A percentile compares a stretch with the other conserved stretches of the same genome.
Conservation (phyloP, 2,797 vertebrate species). For the Rhinophrynus dorsalis region DNA sequence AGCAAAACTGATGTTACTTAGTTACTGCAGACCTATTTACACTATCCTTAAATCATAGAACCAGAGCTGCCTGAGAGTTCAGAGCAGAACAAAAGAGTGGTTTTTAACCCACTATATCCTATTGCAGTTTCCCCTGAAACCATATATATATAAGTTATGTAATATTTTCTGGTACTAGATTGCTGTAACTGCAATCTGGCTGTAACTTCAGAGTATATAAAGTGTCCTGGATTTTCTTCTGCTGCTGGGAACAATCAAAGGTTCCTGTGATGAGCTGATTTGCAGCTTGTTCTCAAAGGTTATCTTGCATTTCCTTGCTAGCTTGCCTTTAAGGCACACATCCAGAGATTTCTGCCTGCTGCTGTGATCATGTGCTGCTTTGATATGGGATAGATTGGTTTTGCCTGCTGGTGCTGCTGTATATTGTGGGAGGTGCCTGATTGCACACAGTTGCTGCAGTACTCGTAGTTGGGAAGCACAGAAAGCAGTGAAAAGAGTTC, state of each 20-base stretch:
- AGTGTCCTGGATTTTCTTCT: conserved; percentile 57
- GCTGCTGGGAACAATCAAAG: conserved; percentile 44
- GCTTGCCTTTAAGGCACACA: not conserved
- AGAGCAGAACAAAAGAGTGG: conserved; percentile 1
- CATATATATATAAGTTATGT: conserved; percentile 62
- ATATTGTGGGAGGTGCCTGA: conserved; percentile 67
- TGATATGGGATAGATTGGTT: conserved; percentile 52
- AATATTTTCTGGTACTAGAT: conserved; percentile 64
- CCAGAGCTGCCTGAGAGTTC: conserved; percentile 12
- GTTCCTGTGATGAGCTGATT: not conserved
- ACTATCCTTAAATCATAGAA: conserved; percentile 57
- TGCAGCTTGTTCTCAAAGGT: not conserved
- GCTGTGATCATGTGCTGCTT: conserved; percentile 33
- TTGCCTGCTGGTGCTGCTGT: conserved; percentile 60
- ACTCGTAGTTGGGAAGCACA: conserved; percentile 63
- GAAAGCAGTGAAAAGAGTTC: conserved; percentile 64
- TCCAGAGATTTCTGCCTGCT: conserved; percentile 14
- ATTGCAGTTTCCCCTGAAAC: conserved; percentile 54
- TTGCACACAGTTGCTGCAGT: conserved; percentile 69
- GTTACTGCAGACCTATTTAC: not conserved
- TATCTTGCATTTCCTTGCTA: not conserved
- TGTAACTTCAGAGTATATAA: conserved; percentile 55
- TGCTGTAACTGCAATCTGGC: conserved; percentile 63
- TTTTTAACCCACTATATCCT: conserved; percentile 50
- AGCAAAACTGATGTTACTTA: not conserved